Conservation (phyloP, 2,888 invertebrate species). For the Eristalinus aeneus region DNA sequence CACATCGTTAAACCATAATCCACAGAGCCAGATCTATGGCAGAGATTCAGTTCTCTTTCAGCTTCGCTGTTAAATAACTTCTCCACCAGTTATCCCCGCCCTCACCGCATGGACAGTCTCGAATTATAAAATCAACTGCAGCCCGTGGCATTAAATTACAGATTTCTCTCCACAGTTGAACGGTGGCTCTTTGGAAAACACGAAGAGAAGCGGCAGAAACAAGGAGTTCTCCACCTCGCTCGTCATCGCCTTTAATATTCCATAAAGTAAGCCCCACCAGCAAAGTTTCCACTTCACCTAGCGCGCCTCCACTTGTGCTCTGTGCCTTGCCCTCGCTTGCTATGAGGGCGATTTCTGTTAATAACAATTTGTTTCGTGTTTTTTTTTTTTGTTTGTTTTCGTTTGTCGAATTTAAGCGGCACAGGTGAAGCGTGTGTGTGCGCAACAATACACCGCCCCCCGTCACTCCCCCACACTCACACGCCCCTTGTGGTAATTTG, state of each 20-base stretch:
- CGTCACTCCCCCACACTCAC: too few species aligned
- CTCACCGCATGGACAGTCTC: not conserved
- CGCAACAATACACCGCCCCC: not conserved
- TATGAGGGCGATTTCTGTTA: conserved; percentile 27
- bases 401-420: not conserved
- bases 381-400: conserved; percentile 8
- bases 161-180: not conserved
- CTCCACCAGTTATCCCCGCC: not conserved
- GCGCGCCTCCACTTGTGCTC: not conserved
- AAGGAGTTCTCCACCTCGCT: not conserved
- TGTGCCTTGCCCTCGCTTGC: not conserved
- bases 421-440: not conserved
- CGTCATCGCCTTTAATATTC: conserved; percentile 28
- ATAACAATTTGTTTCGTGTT: conserved; percentile 9
- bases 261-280: conserved; percentile 23
- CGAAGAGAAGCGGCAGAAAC: not conserved
- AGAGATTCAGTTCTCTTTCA: not conserved
- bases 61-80: not conserved
- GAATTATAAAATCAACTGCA: conserved; percentile 15
- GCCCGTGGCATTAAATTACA: conserved; percentile 33
- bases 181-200: not conserved
- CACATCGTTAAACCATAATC: not conserved
- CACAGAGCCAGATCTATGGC: not conserved
- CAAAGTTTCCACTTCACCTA: conserved; percentile 20
- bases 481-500: conserved; percentile 13